These are phyloP conservation scores for Montipora cactus DNA, from an alignment of 64 coral and sea anemone genomes.

Conservation along the genomic window DNA sequence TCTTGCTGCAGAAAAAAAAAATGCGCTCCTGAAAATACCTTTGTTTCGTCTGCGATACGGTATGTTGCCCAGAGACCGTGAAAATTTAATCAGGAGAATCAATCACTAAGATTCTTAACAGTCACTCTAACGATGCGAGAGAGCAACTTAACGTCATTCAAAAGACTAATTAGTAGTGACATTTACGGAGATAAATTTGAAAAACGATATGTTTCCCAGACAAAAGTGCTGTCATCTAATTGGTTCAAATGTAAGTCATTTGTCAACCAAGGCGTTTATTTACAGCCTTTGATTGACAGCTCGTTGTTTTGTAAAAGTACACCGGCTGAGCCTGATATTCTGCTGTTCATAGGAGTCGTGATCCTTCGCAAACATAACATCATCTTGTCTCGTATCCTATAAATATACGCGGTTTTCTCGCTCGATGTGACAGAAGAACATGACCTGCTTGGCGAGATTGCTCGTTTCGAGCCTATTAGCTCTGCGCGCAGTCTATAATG, in stretches of 20 bases:
- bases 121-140: constrained; percentile 6
- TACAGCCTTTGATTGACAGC: constrained; percentile 2
- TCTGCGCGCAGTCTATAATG: not conserved
- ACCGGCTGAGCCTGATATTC: not conserved
- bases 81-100: constrained; percentile 22
- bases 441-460: constrained; percentile 11
- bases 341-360: not conserved
- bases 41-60: not conserved
- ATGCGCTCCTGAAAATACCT: no score
- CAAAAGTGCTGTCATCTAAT: not conserved
- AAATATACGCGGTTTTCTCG: constrained; percentile 4
- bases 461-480: not conserved
- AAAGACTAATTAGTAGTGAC: constrained; percentile 21
- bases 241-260: not conserved
- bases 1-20: not conserved
- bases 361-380: constrained; percentile 22
- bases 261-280: not conserved
- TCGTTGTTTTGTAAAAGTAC: not conserved
- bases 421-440: not conserved
- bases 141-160: constrained; percentile 1
- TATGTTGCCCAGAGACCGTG: not conserved
- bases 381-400: not conserved
- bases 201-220: constrained; percentile 20
- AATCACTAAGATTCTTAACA: constrained; percentile 34
- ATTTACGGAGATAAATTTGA: not conserved